Percentiles rank a stretch among this genome's conserved stretches.
These are phyloP conservation scores for Rhizomys pruinosus DNA, from an alignment of 2,113 vertebrate genomes.

Conservation along the genomic window DNA sequence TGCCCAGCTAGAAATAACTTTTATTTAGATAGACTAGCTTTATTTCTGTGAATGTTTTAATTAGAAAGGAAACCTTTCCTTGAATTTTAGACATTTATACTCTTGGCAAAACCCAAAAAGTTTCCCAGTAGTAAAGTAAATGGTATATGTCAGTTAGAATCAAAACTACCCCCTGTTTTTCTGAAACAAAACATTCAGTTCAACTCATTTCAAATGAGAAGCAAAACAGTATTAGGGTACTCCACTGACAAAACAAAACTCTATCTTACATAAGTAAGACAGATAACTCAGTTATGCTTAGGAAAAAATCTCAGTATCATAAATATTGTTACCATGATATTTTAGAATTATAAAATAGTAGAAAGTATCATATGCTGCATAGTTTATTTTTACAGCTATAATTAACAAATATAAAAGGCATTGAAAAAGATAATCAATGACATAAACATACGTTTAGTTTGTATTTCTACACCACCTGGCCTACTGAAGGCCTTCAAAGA, in stretches of 20 bases:
- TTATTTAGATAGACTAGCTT: conserved; percentile 32
- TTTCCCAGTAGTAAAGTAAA: conserved; percentile 69
- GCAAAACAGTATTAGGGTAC: conserved; percentile 6
- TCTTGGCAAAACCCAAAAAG: conserved; percentile 54
- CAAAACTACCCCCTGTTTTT: conserved; percentile 48
- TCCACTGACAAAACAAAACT: background rate
- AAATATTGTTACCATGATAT: conserved; percentile 22
- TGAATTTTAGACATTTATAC: conserved; percentile 52
- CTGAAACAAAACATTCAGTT: conserved; percentile 51
- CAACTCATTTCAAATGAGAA: conserved; percentile 27
- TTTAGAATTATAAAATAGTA: conserved; percentile 14
- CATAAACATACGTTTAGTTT: background rate
- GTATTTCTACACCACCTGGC: background rate
- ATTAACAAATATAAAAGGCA: background rate
- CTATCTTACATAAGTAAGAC: background rate
- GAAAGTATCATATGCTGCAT: background rate
- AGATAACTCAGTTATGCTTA: conserved; percentile 48
- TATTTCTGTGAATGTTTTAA: conserved; percentile 59
- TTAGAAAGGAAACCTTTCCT: conserved; percentile 59
- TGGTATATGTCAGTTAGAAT: conserved; percentile 56
- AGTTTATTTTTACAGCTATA: background rate
- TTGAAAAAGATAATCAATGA: background rate
- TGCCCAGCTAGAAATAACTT: background rate
- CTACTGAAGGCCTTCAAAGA: background rate
- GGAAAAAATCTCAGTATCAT: background rate